Conservation (phyloP, 2,113 vertebrate species). For the Zapornia atra region DNA sequence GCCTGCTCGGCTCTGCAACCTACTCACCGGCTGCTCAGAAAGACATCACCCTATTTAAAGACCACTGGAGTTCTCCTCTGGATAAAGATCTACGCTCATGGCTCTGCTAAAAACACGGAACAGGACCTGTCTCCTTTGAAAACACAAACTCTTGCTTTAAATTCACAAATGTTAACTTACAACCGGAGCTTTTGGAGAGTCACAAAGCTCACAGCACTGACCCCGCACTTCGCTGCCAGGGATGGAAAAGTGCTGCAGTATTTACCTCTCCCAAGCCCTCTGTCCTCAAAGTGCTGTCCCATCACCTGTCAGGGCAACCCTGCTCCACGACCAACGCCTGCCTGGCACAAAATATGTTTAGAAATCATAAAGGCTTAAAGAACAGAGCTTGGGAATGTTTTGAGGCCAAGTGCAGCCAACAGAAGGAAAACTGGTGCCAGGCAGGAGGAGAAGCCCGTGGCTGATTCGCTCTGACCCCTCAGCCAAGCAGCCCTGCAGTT, state of each 20-base stretch:
- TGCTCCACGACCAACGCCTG: background rate
- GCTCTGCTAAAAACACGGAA: accelerated
- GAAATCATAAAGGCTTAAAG: background rate
- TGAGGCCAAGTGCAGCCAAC: background rate
- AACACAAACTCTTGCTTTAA: background rate
- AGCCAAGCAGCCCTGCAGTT: background rate
- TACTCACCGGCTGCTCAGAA: constrained; percentile 49
- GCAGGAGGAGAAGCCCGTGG: background rate
- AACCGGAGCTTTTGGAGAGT: background rate
- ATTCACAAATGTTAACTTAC: background rate
- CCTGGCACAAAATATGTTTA: accelerated
- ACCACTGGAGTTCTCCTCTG: background rate
- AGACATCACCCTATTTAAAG: background rate
- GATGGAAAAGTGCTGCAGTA: accelerated
- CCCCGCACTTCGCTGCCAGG: background rate
- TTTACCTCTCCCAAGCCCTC: background rate
- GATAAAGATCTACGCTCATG: background rate
- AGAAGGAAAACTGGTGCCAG: accelerated
- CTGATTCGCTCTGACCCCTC: background rate
- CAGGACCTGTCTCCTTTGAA: accelerated
- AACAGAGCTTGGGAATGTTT: background rate
- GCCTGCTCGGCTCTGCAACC: constrained; percentile 1
- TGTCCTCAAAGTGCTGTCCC: accelerated
- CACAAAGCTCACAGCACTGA: background rate
- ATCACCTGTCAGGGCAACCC: background rate